Conservation (phyloP, 1,140 invertebrate genomes). For the Euschistus heros region DNA sequence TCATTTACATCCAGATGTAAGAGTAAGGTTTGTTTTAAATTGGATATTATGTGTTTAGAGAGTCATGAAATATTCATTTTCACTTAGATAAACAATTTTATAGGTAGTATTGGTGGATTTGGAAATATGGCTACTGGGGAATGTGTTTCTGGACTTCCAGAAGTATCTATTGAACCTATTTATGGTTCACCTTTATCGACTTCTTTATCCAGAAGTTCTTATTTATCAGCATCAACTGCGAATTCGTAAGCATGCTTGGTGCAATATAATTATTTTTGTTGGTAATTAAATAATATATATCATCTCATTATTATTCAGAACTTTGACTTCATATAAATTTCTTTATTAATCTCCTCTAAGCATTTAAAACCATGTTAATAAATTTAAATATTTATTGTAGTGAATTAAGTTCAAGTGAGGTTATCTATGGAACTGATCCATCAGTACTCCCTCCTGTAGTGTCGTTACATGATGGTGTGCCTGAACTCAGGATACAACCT, state of each 20-base stretch:
- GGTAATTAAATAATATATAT: no score
- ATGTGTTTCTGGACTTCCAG: constrained; percentile 14
- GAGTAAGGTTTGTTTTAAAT: no score
- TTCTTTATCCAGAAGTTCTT: constrained; percentile 1
- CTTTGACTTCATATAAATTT: background rate
- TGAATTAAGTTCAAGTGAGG: constrained; percentile 16
- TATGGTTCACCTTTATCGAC: constrained; percentile 11
- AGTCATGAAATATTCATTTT: background rate
- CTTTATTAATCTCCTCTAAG: background rate
- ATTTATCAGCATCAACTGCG: constrained; percentile 11
- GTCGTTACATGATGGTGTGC: constrained; percentile 24
- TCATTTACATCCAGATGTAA: no score
- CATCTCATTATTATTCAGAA: no score
- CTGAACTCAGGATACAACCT: constrained; percentile 24
- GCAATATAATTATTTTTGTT: background rate
- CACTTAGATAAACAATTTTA: background rate
- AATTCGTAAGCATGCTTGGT: constrained; percentile 20
- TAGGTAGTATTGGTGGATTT: constrained; percentile 21
- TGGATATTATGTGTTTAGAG: no score
- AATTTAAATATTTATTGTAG: background rate
- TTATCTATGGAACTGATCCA: constrained; percentile 27
- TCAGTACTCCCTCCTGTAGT: constrained; percentile 28
- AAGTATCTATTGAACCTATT: constrained; percentile 19
- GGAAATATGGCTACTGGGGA: constrained; percentile 23
- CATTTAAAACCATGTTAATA: background rate